Conservation (phyloP, 2,888 invertebrate species). For the Apoda limacodes region DNA sequence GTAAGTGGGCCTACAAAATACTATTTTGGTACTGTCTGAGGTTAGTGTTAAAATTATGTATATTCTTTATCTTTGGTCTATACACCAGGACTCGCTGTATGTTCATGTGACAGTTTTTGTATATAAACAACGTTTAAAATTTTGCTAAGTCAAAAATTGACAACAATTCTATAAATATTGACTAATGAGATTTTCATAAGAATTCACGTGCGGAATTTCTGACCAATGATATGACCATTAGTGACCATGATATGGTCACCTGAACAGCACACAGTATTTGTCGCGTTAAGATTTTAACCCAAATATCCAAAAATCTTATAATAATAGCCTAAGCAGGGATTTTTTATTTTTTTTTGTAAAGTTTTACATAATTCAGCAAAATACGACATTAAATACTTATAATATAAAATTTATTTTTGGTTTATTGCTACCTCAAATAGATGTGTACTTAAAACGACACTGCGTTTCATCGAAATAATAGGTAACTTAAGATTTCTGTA, state of each 20-base stretch:
- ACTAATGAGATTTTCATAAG: slow-evolving; percentile 62
- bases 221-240: too few relatives aligned
- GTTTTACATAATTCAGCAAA: slow-evolving; percentile 62
- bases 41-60: slow-evolving; percentile 62
- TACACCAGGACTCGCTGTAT: slow-evolving; percentile 53
- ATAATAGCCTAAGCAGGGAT: slow-evolving; percentile 64
- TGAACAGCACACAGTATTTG: slow-evolving; percentile 47
- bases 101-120: slow-evolving; percentile 55
- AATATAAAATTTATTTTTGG: slow-evolving; percentile 66
- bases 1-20: slow-evolving; percentile 48
- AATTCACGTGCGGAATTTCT: slow-evolving; percentile 59
- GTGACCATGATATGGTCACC: slow-evolving; percentile 30
- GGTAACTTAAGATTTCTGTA: slow-evolving; percentile 51
- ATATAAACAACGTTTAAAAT: slow-evolving; percentile 65
- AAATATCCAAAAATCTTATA: slow-evolving; percentile 59
- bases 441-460: slow-evolving; percentile 38
- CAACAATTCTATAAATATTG: slow-evolving; percentile 49
- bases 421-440: slow-evolving; percentile 66
- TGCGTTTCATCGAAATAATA: slow-evolving; percentile 28
- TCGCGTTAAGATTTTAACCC: slow-evolving; percentile 53
- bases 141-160: slow-evolving; percentile 70
- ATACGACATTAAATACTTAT: slow-evolving; percentile 60
- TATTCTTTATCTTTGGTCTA: slow-evolving; percentile 66
- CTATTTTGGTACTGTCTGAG: slow-evolving; percentile 66
- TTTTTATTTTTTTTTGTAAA: slow-evolving; percentile 59